These are phyloP conservation scores for Diadophis punctatus DNA, from an alignment of 2,113 vertebrate species.

Conservation along the genomic window DNA sequence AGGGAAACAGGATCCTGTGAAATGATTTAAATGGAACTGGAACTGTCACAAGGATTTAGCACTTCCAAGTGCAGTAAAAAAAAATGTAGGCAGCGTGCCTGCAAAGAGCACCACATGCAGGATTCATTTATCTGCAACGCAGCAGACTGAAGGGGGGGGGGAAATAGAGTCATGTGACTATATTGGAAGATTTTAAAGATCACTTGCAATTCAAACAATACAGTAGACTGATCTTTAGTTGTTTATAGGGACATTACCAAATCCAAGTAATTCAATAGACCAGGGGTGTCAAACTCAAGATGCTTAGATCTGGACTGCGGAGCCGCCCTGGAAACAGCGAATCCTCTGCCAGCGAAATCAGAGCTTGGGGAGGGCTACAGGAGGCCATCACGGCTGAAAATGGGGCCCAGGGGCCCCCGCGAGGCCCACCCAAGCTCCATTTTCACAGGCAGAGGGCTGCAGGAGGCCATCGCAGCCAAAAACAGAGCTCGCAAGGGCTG, in stretches of 20 bases:
- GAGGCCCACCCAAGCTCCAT: too few species aligned
- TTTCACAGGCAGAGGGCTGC: too few species aligned
- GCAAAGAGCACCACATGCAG: not conserved
- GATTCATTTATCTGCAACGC: not conserved
- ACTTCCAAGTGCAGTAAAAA: not conserved
- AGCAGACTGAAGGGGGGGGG: not conserved
- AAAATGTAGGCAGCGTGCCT: not conserved
- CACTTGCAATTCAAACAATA: not conserved
- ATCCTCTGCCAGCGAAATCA: too few species aligned
- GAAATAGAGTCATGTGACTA: not conserved
- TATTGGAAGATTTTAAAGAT: not conserved
- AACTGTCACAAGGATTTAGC: not conserved
- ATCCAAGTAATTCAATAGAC: not conserved
- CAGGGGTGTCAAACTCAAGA: too few species aligned
- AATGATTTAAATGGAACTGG: not conserved
- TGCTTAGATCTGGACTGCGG: too few species aligned
- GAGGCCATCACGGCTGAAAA: too few species aligned
- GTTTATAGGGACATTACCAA: not conserved
- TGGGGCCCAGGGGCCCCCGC: too few species aligned
- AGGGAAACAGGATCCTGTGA: not conserved
- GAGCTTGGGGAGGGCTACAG: too few species aligned
- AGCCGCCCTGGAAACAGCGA: too few species aligned
- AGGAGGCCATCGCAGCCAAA: too few species aligned
- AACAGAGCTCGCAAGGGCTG: too few species aligned
- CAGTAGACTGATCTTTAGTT: not conserved